Conservation (phyloP, 1,140 invertebrate species). For the Drosophila pseudoobscura region DNA sequence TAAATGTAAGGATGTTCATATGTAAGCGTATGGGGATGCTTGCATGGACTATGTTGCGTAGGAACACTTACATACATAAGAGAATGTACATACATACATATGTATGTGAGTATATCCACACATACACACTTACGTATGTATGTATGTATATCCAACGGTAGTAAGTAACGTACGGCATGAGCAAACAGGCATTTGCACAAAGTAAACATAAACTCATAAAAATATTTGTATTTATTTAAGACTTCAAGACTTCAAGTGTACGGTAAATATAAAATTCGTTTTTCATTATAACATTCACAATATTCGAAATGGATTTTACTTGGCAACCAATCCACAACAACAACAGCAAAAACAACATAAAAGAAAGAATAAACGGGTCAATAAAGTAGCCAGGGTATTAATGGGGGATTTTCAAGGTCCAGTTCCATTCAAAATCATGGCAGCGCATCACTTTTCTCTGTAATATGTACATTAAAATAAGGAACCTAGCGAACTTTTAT, state of each 20-base stretch:
- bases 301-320: slow-evolving; percentile 58
- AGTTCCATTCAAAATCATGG: no score
- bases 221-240: slow-evolving; percentile 71
- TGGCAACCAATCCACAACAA: not conserved
- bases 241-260: slow-evolving; percentile 68
- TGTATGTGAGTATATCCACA: not conserved
- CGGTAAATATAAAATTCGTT: slow-evolving; percentile 73
- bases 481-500: no score
- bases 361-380: no score
- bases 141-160: slow-evolving; percentile 50
- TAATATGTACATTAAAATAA: no score
- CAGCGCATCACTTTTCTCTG: no score
- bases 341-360: no score
- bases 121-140: not conserved
- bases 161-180: slow-evolving; percentile 45
- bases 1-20: no score
- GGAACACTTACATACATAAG: no score
- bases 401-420: no score
- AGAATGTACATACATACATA: not conserved
- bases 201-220: slow-evolving; percentile 67
- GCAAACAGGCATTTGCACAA: slow-evolving; percentile 66
- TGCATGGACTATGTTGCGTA: no score
- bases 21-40: no score
- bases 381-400: no score
- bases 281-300: slow-evolving; percentile 60